Conservation (phyloP, 2,113 vertebrate genomes). For the Leucopsar rothschildi region DNA sequence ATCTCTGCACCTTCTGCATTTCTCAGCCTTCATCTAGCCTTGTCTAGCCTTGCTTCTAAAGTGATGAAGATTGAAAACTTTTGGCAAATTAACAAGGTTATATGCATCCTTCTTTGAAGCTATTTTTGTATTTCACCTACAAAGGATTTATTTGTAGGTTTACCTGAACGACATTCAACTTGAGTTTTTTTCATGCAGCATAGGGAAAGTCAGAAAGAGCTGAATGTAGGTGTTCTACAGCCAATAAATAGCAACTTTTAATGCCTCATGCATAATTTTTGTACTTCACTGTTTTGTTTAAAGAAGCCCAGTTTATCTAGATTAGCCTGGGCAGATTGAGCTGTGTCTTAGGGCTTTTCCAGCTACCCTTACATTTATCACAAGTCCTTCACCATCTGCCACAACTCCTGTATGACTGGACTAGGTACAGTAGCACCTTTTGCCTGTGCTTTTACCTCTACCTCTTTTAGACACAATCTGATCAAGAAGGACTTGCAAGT, state of each 20-base stretch:
- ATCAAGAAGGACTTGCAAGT: not conserved
- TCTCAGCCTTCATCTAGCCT: not conserved
- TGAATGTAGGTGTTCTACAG: not conserved
- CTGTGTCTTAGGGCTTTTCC: not conserved
- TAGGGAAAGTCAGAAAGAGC: not conserved
- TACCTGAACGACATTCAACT: not conserved
- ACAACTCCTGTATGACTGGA: not conserved
- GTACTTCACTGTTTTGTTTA: not conserved
- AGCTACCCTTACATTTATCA: not conserved
- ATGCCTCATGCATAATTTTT: not conserved
- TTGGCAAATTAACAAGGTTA: slow-evolving; percentile 32
- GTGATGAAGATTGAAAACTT: slow-evolving; percentile 26
- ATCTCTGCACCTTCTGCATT: not conserved
- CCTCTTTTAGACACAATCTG: not conserved
- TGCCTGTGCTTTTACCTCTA: not conserved
- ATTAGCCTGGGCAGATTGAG: not conserved
- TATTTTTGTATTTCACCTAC: slow-evolving; percentile 13
- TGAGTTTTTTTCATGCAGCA: not conserved
- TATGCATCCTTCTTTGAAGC: not conserved
- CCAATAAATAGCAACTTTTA: not conserved
- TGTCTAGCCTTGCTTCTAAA: not conserved
- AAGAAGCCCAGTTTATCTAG: not conserved
- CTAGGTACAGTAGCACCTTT: not conserved
- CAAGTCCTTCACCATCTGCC: not conserved
- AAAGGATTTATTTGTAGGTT: not conserved